A percentile compares a stretch with the other conserved stretches of the same genome.
Evolutionary conservation across 2,113 vertebrate species (phyloP).

Genomic region (Archilochus colubris): DNA sequence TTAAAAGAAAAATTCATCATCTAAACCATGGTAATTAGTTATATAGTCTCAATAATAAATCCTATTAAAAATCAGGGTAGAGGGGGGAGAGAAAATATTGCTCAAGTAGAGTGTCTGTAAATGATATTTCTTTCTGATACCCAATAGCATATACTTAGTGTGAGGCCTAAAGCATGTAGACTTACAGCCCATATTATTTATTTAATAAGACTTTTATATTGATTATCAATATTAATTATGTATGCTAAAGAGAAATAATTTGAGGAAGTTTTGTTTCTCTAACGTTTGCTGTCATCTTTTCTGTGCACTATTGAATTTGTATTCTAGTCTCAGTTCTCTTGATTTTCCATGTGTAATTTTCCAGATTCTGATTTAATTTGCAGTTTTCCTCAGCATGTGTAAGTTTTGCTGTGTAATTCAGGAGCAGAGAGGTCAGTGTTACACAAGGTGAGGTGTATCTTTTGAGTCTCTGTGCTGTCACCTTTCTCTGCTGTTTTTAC

Average conservation of each 20-base stretch:
- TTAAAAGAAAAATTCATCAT: not conserved
- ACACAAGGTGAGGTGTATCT: not conserved
- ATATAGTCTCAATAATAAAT: not conserved
- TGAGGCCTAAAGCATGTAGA: not conserved
- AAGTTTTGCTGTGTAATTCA: not conserved
- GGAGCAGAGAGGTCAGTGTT: not conserved
- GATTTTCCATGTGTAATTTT: not conserved
- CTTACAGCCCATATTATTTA: not conserved
- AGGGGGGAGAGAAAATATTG: not conserved
- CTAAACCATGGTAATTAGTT: not conserved
- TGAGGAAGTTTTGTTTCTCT: not conserved
- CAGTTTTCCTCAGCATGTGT: not conserved
- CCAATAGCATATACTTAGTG: not conserved
- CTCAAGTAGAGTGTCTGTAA: rapidly evolving
- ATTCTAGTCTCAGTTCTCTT: not conserved
- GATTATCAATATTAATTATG: not conserved
- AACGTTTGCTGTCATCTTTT: not conserved
- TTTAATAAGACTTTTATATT: not conserved
- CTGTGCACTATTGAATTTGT: not conserved
- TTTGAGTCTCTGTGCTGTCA: rapidly evolving
- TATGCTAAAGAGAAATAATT: not conserved
- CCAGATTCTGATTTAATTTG: not conserved
- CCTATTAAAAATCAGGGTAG: not conserved
- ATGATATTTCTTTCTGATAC: not conserved
- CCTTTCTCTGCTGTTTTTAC: not conserved